Base-by-base conservation (phyloP, 2,888 invertebrate genomes). In the Linnaemya vulpina region DNA sequence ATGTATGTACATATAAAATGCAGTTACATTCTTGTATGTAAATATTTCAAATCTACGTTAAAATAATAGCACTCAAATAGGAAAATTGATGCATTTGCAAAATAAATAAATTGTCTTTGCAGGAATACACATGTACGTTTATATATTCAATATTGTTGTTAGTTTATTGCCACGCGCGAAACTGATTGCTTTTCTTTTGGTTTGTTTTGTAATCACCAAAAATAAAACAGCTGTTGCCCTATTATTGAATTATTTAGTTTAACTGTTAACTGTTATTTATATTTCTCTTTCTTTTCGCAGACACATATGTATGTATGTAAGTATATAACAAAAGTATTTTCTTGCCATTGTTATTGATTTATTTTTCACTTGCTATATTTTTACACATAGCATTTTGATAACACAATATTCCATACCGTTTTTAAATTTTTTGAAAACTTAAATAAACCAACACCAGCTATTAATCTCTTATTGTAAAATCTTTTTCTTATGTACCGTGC, bases 181-280 rank as follows among this genome's bases (percentile, higher is more conserved):
- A 15, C 35, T 51, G 8, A 63, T 20, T 51, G 68, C 49, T 20
- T 17, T 60, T 67, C 53, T 58, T 40, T 25, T 40, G 43, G 35
- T 70, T 58, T 3, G n/a, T 53, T 74, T 80, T 79, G 65, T 62
- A 81, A 67, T 55, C 35, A 55, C 71, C 40, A 55, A 49, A 40
- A 73, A 58, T 35, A 76, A 38, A 77, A 78, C 83, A 73, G 77
- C 74, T 83, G 73, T 78, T 83, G 77, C 49, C 15, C 30, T 51
- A 40, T 73, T 78, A 74, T 78, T 65, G 46, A 74, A 73, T 60
- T 62, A 55, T 49, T 46, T 43, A n/a, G 49, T 73, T 67, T 67
- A 60, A 46, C 60, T 60, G 35, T 30, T 60, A 35, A 60, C 60
- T 60, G 60, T 35, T 35, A 60, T 35, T 55, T 55, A 15, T 9